These are phyloP conservation scores for Cryptotermes secundus DNA, from an alignment of 1,140 invertebrate species.

Conservation along the genomic window DNA sequence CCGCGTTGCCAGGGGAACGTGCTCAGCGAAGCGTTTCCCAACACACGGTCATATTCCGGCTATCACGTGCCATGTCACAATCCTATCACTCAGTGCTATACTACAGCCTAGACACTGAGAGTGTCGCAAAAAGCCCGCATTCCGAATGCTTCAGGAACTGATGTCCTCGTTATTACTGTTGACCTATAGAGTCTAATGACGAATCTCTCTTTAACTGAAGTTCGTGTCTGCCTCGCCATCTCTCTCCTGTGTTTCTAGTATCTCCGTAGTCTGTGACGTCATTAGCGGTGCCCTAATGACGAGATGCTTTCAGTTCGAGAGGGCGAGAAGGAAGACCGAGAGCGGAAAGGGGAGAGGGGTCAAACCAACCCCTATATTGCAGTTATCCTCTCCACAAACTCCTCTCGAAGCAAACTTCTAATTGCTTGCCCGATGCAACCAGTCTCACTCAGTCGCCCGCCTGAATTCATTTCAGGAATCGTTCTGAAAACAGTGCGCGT, in stretches of 20 bases:
- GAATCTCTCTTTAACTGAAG: not conserved
- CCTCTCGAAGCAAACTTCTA: slow-evolving; percentile 10
- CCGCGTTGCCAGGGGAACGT: too few species aligned
- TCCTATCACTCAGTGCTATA: too few species aligned
- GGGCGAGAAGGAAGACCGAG: not conserved
- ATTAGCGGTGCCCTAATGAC: slow-evolving; percentile 29
- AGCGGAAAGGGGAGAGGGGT: not conserved
- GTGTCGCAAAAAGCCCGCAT: too few species aligned
- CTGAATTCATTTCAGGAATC: slow-evolving; percentile 20
- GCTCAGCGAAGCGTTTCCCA: too few species aligned
- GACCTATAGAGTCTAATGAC: not conserved
- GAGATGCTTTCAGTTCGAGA: slow-evolving; percentile 8
- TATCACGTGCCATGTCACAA: too few species aligned
- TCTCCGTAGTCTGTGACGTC: slow-evolving; percentile 19
- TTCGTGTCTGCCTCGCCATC: too few species aligned
- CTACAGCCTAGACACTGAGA: too few species aligned
- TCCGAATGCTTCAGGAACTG: too few species aligned
- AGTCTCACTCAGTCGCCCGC: not conserved
- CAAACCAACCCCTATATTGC: not conserved
- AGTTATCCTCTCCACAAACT: not conserved
- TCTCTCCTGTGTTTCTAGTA: not conserved
- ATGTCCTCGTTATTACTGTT: not conserved
- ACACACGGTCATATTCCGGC: too few species aligned
- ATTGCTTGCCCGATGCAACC: not conserved
- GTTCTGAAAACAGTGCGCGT: not conserved